Base-by-base conservation (phyloP, 2,797 vertebrate genomes). In the Chaetophractus vellerosus region DNA sequence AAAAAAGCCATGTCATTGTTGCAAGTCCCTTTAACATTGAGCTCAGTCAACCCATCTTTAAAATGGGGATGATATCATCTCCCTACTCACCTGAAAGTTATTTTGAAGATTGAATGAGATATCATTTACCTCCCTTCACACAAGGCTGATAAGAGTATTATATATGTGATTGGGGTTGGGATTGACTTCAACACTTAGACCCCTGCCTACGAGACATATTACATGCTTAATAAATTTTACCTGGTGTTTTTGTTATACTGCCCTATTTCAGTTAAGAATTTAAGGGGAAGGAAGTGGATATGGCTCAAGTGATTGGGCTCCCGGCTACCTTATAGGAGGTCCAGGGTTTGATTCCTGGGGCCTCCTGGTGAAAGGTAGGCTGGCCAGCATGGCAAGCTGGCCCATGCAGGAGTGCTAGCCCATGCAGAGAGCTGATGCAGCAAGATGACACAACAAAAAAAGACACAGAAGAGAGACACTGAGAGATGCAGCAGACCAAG, bases 11-110 rank as follows among this genome's bases (percentile, higher is more conserved):
- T 14, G 15, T 48, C 36, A 33, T 21, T 82, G 88, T 66, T n/a
- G 45, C n/a, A 91, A 86, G 38, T 63, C 63, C 28, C 80, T 87
- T 85, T 71, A 93, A 76, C 0, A 61, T 1, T n/a, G 28, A 95
- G 66, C 48, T 94, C 66, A 72, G 52, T 64, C 41, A 91, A 55
- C 55, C 57, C 26, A 80, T 57, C 90, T 92, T 52, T 86, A 59
- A 96, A 93, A 89, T 41, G 38, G 64, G 23, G 16, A 93, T n/a
- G 71, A 11, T 5, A 5, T 72, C 9, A 26, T 11, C 21, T 83
- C 31, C 21, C 15, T 50, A 24, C 2, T 6, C 15, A 38, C 23
- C 48, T 38, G 38, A 23, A 45, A 23, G 28, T 68, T 87, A 75
- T 19, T 38, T 24, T 33, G 41, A 79, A 75, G 10, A 83, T 36